Base-by-base conservation (phyloP, 2,888 invertebrate genomes). In the Augiades crinisus region DNA sequence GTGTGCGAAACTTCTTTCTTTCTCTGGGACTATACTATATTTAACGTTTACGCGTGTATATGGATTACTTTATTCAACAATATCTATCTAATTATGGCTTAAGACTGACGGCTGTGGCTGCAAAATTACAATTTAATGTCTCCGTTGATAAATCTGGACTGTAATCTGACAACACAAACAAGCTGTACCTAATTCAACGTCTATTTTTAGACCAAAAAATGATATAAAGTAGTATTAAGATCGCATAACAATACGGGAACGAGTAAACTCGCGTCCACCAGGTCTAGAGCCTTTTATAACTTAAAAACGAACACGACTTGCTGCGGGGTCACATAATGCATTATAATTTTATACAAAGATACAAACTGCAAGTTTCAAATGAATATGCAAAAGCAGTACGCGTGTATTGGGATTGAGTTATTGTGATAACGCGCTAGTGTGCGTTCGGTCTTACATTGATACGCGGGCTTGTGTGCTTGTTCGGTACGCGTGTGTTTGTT, bases 271-370 rank as follows among this genome's bases (percentile, higher is more conserved):
- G 55, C 55, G 50, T 43, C 54, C 52, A 30, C 43, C 14, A 36
- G 30, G 43, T 43, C 55, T 54, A 56, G 53, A 45, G 49, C 65
- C 65, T 70, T 73, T 70, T 74, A 72, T 69, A 69, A 66, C 59
- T 63, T 65, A 70, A 77, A 77, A 78, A 75, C 63, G 73, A 67
- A 55, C 64, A 68, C 64, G 57, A 60, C 47, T 67, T 64, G 56
- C 54, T 63, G 65, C 65, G 67, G 63, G 81, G 80, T 83, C 83
- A 79, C 78, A 84, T 86, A 85, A 87, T 86, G 84, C 85, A 87
- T 88, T 89, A 89, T 89, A 87, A 89, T 88, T 87, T 88, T 82
- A 88, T 88, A 89, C 87, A 86, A 87, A 84, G 87, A 88, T 87
- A 88, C 86, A 80, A 80, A 85, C 75, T 80, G 78, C 81, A 72